Evolutionary conservation across 2,888 invertebrate genomes (phyloP).

Genomic region (Epinotia demarniana): DNA sequence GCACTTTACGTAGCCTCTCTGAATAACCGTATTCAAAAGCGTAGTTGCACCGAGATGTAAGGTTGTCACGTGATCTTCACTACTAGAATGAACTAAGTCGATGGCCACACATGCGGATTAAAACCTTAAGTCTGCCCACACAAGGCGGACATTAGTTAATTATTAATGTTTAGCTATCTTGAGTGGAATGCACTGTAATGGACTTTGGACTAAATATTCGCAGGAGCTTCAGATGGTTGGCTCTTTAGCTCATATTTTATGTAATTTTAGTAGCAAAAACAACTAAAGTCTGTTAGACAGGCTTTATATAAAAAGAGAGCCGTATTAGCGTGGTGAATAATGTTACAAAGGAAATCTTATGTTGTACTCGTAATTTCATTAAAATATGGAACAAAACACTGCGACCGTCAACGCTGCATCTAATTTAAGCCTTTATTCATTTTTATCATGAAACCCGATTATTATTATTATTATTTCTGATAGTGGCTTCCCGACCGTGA

Average conservation of each 20-base stretch:
- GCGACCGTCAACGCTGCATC: no score
- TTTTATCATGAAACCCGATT: no score
- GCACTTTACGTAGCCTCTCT: conserved; percentile 54
- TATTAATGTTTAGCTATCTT: not conserved
- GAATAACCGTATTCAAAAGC: conserved; percentile 62
- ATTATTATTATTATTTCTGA: no score
- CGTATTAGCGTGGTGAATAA: not conserved
- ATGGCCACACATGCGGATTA: not conserved
- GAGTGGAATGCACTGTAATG: not conserved
- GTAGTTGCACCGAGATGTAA: conserved; percentile 47
- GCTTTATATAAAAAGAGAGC: not conserved
- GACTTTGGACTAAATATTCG: not conserved
- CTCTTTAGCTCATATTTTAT: conserved; percentile 9
- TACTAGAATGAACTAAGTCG: conserved; percentile 7
- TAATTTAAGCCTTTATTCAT: no score
- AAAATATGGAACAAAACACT: not conserved
- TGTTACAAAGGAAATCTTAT: no score
- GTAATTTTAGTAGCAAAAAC: not conserved
- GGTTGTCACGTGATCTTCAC: conserved; percentile 24
- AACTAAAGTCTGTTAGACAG: not conserved
- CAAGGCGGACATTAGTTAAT: not conserved
- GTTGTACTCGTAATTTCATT: not conserved
- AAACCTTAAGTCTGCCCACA: not conserved
- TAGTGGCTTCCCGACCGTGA: no score
- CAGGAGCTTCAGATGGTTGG: not conserved